Evolutionary conservation across 2,888 invertebrate genomes (phyloP), one percentile per base, ranked within the genome.

Genomic region (Parochlus steinenii): DNA sequence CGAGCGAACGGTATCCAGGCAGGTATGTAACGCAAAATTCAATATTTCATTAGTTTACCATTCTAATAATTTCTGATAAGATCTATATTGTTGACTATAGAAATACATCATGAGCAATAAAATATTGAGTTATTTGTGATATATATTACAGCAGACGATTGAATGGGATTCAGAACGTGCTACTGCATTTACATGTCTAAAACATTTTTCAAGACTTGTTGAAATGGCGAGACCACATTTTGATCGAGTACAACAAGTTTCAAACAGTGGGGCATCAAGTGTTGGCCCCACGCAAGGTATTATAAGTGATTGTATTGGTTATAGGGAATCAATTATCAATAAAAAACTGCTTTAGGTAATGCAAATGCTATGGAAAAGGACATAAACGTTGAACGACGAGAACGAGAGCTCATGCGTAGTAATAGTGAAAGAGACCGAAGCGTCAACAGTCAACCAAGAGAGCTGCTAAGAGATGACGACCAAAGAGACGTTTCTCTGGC

Each of bases 151-250:
- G 19, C 61, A 64, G 44, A 61, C 67, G 48, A 71, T 70, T 44
- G 74, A 74, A 48, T 67, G 71, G 64, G 74, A 75, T 50, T 65
- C 54, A 24, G 66, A 67, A 35, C 53, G 72, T 42, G 69, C 70
- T 45, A 78, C 78, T 10, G 78, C 85, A 37, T 76, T 74, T 52
- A 72, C 77, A 40, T 77, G 80, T 44, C 65, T 87, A 51, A 72
- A 76, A 52, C 75, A 80, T 50, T 72, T 86, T 50, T 77, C 81
- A 57, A 75, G 82, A 48, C 68, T 81, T 39, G 70, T 87, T 33
- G 85, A 87, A 56, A 73, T 81, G 59, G 76, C 47, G 37, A 40
- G 47, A 35, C 43, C 45, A 22, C 42, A 44, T 15, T 48, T 46
- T 30, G 45, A 47, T 29, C 44, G 45, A 25, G 37, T 38, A 26